Percentiles rank a stretch among this genome's conserved stretches.
Conservation (phyloP, 2,797 vertebrate species). For the Carcharodon carcharias region DNA sequence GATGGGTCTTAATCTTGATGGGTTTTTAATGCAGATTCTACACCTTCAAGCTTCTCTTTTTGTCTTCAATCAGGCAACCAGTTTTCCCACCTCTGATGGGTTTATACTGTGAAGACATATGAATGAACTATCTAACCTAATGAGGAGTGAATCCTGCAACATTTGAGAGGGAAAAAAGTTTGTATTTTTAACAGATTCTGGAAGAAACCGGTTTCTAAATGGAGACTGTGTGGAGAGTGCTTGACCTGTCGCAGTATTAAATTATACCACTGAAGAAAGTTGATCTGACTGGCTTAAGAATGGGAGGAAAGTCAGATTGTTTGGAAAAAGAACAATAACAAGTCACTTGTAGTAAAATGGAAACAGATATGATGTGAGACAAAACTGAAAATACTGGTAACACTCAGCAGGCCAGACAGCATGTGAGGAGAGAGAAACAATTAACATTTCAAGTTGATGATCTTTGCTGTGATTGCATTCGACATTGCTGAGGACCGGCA, state of each 20-base stretch:
- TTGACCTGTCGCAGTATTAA: not conserved
- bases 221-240: not conserved
- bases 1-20: constrained; percentile 8
- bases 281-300: not conserved
- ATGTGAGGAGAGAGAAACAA: not conserved
- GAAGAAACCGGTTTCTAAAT: not conserved
- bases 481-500: not conserved
- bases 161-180: constrained; percentile 12
- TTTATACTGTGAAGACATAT: constrained; percentile 25
- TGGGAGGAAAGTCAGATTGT: not conserved
- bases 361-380: not conserved
- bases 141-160: constrained; percentile 24
- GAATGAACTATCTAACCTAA: constrained; percentile 31
- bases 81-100: constrained; percentile 31
- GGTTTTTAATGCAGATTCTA: constrained; percentile 17
- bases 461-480: not conserved
- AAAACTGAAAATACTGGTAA: constrained; percentile 9
- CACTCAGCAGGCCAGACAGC: not conserved
- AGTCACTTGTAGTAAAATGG: constrained; percentile 10
- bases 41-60: constrained; percentile 27
- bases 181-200: not conserved
- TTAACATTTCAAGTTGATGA: not conserved
- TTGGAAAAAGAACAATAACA: not conserved
- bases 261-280: not conserved
- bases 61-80: constrained; percentile 26